Conservation (phyloP, 2,888 invertebrate genomes). For the Diarsia dahlii region DNA sequence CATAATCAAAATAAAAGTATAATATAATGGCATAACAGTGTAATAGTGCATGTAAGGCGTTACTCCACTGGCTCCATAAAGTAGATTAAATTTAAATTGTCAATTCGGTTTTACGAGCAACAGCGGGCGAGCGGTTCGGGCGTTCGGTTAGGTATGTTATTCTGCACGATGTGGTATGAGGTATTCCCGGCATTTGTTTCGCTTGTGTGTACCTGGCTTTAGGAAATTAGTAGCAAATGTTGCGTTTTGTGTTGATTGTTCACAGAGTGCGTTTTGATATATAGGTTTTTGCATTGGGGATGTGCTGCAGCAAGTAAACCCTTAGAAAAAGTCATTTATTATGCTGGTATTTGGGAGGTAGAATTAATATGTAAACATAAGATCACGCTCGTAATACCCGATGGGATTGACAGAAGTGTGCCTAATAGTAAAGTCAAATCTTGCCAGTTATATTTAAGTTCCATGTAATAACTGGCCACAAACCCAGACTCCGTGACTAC, state of each 20-base stretch:
- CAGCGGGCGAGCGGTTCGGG: constrained; percentile 71
- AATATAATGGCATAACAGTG: constrained; percentile 73
- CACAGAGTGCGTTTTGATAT: constrained; percentile 1
- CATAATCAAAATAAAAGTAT: constrained; percentile 73
- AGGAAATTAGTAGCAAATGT: constrained; percentile 55
- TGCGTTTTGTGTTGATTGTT: constrained; percentile 15
- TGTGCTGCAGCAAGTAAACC: neutral
- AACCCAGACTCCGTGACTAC: no score
- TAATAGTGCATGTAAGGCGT: constrained; percentile 81
- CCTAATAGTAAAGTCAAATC: no score
- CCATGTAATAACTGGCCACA: neutral
- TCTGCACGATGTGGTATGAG: constrained; percentile 65
- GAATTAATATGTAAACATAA: no score
- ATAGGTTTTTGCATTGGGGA: neutral
- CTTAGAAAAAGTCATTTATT: neutral
- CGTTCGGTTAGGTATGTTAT: constrained; percentile 57
- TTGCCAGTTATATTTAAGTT: no score
- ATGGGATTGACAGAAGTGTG: no score
- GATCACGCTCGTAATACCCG: no score
- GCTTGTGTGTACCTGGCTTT: constrained; percentile 63
- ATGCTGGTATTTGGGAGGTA: no score
- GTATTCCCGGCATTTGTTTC: constrained; percentile 70
- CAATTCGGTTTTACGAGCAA: constrained; percentile 86
- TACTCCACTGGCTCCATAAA: constrained; percentile 79
- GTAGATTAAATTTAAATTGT: constrained; percentile 89